Evolutionary conservation across 2,888 invertebrate species (phyloP), one percentile per base, ranked within the genome.

Genomic region (Acrocera orbiculus): DNA sequence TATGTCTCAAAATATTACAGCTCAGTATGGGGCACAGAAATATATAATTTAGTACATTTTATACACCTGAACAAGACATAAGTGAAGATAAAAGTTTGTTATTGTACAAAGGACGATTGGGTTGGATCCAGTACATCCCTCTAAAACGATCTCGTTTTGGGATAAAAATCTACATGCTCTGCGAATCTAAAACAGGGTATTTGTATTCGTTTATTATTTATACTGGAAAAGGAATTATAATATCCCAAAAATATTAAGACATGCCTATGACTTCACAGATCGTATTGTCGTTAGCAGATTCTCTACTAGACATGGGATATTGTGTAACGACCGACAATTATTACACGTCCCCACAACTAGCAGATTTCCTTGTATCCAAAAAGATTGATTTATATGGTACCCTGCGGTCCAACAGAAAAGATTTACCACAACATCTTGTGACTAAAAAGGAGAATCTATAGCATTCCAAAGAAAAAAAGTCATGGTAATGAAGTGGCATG

Each of bases 261-360:
- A 3, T 29, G 20, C 29, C 33, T 9, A 13, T 27, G n/a, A 16
- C 33, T 34, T 34, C 28, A 11, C 34, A 34, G 16, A 28, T 29
- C 23, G 34, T 34, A 23, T 9, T 29, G 16, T 34, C 25, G 28
- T 28, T 29, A 14, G 10, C 23, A 17, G 29, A 34, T 16, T 16
- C 29, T 23, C 17, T 34, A 11, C 9, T 20, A 27, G 31, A 16
- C 22, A n/a, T 14, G 5, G 24, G 25, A 23, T 33, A 33, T 10
- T 27, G 33, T 27, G 14, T 33, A 17, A 33, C 33, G 9, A 33
- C 33, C 20, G 33, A 27, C 13, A 33, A 33, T 27, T 33, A 27
- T 33, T 20, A 33, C 19, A 33, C 33, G 13, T 33, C 27, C 4
- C 33, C 33, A 27, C 27, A 27, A 33, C 27, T 33, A 20, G 33